Evolutionary conservation across 1,140 invertebrate genomes (phyloP), one percentile per base, ranked within the genome.

Genomic region (Agrypnia vestita): DNA sequence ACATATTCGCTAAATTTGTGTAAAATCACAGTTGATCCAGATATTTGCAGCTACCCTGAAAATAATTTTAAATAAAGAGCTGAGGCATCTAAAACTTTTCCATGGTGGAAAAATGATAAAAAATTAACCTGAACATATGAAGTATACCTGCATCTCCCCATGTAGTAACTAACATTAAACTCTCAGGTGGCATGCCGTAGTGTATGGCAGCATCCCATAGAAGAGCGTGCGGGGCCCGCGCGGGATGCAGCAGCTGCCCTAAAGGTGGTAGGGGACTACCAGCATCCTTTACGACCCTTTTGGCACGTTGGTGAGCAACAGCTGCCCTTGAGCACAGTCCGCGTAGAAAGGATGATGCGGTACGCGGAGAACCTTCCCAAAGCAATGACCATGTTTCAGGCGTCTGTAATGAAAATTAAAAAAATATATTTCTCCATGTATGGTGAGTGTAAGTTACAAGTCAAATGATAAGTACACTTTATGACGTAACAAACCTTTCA

Each of bases 141-240:
- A 13, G 11, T 12, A 51, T 74, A 83, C 82, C 82, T 71, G 61
- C 64, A 64, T 81, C 79, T 19, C 78, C 64, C 82, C 82, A 83
- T 59, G 64, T 79, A n/a, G 75, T 76, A 10, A 79, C 43, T 15
- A 74, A 19, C 9, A 53, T 51, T 0, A 83, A 62, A 13, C 44
- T n/a, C 35, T 83, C 82, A 0, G 82, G 82, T 56, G 82, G 51
- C 25, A 79, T 15, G 1, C 51, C 35, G 10, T 76, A 67, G 19
- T 64, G 47, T 8, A 47, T 47, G 7, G 76, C 64, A 4, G 79
- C 62, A 55, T 80, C 76, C 82, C 79, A 83, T 11, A 73, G 55
- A 12, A 83, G 72, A 21, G 79, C 79, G 19, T 79, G 64, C 11
- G 67, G 77, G 10, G 78, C 51, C 43, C 81, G 55, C 4, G 75